These are phyloP conservation scores for Taxidea taxus DNA, from an alignment of 2,113 vertebrate species.

Conservation along the genomic window DNA sequence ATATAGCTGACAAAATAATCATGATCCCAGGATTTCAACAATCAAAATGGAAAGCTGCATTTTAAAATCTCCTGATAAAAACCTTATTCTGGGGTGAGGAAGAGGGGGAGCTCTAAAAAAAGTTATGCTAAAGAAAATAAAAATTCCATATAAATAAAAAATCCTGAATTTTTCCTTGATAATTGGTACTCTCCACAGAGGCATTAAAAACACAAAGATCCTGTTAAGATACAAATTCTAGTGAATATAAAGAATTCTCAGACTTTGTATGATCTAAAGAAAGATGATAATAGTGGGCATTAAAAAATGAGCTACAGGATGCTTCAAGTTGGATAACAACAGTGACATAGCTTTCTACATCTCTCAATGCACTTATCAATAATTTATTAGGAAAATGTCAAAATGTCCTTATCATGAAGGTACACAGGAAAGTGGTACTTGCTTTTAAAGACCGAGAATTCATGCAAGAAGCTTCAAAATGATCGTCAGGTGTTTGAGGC, in stretches of 20 bases:
- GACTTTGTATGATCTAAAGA: slow-evolving; percentile 27
- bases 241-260: slow-evolving; percentile 21
- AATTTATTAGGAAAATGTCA: slow-evolving; percentile 75
- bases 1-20: neutral
- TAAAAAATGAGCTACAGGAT: slow-evolving; percentile 39
- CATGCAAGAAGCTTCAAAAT: slow-evolving; percentile 51
- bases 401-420: slow-evolving; percentile 61
- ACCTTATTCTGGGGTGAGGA: neutral
- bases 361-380: slow-evolving; percentile 62
- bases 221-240: slow-evolving; percentile 14
- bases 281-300: slow-evolving; percentile 21
- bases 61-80: neutral
- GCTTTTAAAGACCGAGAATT: slow-evolving; percentile 55
- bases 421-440: slow-evolving; percentile 59
- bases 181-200: neutral
- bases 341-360: slow-evolving; percentile 16
- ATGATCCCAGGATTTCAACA: neutral
- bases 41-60: neutral
- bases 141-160: slow-evolving; percentile 15
- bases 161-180: neutral
- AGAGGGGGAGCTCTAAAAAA: neutral
- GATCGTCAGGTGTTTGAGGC: slow-evolving; percentile 37
- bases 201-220: neutral
- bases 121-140: neutral
- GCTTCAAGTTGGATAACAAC: slow-evolving; percentile 45